Percentiles rank a stretch among this genome's conserved stretches.
These are phyloP conservation scores for Psittacula cyanocephala DNA, from an alignment of 2,113 vertebrate species.

Conservation along the genomic window DNA sequence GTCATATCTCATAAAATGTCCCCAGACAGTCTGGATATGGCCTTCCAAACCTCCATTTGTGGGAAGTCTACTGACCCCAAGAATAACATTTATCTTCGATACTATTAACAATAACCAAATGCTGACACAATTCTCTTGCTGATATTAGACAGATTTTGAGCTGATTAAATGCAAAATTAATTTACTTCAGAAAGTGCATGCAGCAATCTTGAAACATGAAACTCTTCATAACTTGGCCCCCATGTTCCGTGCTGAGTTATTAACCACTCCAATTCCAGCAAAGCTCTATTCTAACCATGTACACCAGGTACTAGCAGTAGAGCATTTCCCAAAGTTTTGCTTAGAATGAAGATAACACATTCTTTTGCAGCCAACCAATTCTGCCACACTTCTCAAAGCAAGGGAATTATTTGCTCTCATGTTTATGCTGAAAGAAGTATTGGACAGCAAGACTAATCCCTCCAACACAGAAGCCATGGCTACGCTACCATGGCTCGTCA, in stretches of 20 bases:
- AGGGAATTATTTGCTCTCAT: not conserved
- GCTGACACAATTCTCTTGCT: constrained; percentile 27
- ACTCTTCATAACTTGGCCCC: not conserved
- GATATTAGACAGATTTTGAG: constrained; percentile 56
- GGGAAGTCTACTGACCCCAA: not conserved
- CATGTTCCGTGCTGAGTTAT: not conserved
- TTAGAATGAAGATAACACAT: not conserved
- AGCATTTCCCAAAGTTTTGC: not conserved
- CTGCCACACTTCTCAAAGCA: not conserved
- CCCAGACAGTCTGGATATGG: constrained; percentile 15
- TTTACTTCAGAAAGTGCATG: constrained; percentile 37
- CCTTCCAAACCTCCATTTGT: not conserved
- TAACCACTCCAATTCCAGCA: not conserved
- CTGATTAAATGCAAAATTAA: constrained; percentile 53
- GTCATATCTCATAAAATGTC: constrained; percentile 30
- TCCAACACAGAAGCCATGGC: not conserved
- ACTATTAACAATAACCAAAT: constrained; percentile 41
- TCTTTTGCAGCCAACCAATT: not conserved
- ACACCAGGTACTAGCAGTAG: not conserved
- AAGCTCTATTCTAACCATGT: not conserved
- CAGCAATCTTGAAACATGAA: not conserved
- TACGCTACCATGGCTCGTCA: accelerated
- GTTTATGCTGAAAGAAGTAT: not conserved
- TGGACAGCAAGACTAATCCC: not conserved
- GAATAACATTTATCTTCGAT: constrained; percentile 24